These are phyloP conservation scores for Dryobotodes eremita DNA, from an alignment of 2,888 invertebrate species.

Conservation along the genomic window DNA sequence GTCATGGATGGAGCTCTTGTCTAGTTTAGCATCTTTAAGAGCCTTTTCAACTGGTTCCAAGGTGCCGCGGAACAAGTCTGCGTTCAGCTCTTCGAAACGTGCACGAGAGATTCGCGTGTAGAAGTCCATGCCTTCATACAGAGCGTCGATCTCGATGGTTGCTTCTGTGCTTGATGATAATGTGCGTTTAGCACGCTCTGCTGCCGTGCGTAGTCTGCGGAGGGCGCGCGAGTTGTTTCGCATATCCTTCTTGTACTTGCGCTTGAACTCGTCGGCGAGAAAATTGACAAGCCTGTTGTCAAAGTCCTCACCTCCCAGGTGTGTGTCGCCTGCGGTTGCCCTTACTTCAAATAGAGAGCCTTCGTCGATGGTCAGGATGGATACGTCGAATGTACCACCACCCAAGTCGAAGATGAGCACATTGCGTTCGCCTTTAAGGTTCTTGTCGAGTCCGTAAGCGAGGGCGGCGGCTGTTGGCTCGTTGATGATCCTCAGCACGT, in stretches of 20 bases:
- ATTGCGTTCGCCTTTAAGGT: conserved; percentile 92
- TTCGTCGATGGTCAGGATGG: conserved; percentile 95
- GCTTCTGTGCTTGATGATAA: conserved; percentile 95
- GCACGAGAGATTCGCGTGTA: conserved; percentile 94
- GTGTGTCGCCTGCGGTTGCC: conserved; percentile 96
- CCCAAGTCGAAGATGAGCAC: conserved; percentile 93
- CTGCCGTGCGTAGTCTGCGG: conserved; percentile 93
- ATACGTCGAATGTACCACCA: conserved; percentile 95
- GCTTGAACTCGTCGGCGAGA: conserved; percentile 93
- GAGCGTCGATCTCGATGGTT: conserved; percentile 93
- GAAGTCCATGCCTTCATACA: conserved; percentile 93
- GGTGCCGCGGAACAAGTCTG: conserved; percentile 93
- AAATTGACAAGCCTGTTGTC: conserved; percentile 92
- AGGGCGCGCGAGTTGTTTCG: conserved; percentile 92
- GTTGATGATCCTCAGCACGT: conserved; percentile 95
- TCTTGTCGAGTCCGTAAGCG: conserved; percentile 93
- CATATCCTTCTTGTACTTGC: conserved; percentile 93
- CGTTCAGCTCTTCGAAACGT: conserved; percentile 94
- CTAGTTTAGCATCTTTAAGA: conserved; percentile 94
- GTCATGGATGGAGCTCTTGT: conserved; percentile 94
- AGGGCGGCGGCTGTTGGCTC: conserved; percentile 95
- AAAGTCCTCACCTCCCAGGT: conserved; percentile 94
- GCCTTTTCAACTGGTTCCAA: conserved; percentile 95
- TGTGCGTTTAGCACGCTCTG: conserved; percentile 94
- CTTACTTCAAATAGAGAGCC: conserved; percentile 94